Conservation (phyloP, 2,797 vertebrate species). For the Anas capensis region DNA sequence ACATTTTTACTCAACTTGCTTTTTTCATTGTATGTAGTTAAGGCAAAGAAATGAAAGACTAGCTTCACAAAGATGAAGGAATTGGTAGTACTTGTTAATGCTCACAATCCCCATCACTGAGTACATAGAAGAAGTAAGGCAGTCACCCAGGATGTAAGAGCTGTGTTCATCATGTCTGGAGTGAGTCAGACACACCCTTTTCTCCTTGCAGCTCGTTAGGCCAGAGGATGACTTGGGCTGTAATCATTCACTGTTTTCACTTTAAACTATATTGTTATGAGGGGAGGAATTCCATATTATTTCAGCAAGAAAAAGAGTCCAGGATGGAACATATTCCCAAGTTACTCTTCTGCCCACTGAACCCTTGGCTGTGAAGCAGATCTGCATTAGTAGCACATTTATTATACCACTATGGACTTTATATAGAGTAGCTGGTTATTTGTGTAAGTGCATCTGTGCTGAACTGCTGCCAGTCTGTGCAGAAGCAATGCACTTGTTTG, state of each 20-base stretch:
- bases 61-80: not conserved
- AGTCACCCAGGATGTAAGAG: not conserved
- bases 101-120: not conserved
- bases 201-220: not conserved
- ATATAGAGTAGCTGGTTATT: not conserved
- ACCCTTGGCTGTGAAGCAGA: not conserved
- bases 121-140: not conserved
- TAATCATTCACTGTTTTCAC: not conserved
- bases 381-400: not conserved
- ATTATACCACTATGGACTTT: not conserved
- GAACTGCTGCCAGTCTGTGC: not conserved
- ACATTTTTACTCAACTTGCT: not conserved
- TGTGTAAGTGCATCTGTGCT: not conserved
- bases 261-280: not conserved
- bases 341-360: not conserved
- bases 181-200: not conserved
- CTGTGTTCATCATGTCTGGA: not conserved
- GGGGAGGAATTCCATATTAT: not conserved
- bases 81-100: not conserved
- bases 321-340: not conserved
- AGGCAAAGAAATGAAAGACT: not conserved
- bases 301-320: not conserved
- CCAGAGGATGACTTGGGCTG: not conserved
- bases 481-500: not conserved
- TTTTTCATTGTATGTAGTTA: not conserved